These are phyloP conservation scores for Riparia riparia DNA, from an alignment of 2,113 vertebrate species.

Conservation along the genomic window DNA sequence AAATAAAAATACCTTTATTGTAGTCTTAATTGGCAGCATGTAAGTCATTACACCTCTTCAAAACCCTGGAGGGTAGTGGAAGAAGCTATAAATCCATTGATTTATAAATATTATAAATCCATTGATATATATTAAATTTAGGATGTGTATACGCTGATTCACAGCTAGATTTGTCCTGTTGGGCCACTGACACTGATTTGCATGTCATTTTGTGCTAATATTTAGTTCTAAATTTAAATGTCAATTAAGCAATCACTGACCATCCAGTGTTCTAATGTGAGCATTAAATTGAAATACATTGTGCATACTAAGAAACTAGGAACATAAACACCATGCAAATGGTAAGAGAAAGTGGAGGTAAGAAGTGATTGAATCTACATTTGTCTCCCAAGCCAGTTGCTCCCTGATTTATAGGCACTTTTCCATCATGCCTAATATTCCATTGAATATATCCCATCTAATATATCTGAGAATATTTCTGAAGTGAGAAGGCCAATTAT, in stretches of 20 bases:
- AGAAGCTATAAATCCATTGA: not conserved
- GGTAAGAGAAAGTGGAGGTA: not conserved
- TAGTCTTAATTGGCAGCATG: not conserved
- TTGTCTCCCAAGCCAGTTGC: not conserved
- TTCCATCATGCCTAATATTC: constrained; percentile 30
- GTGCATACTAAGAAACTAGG: not conserved
- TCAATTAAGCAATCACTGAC: not conserved
- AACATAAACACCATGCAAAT: not conserved
- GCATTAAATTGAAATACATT: not conserved
- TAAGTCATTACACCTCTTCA: not conserved
- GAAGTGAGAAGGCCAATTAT: not conserved
- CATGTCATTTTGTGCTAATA: not conserved
- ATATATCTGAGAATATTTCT: not conserved
- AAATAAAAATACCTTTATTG: not conserved
- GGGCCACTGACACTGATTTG: not conserved
- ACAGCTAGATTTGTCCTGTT: not conserved
- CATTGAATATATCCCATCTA: not conserved
- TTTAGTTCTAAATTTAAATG: not conserved
- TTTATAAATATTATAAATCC: too few relatives aligned
- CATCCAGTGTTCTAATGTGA: not conserved
- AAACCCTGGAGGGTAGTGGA: not conserved
- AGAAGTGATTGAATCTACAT: not conserved
- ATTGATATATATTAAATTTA: not conserved
- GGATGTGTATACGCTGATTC: not conserved
- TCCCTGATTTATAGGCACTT: not conserved